These are phyloP conservation scores for Leucoraja erinaceus DNA, from an alignment of 2,113 vertebrate genomes.

Conservation along the genomic window DNA sequence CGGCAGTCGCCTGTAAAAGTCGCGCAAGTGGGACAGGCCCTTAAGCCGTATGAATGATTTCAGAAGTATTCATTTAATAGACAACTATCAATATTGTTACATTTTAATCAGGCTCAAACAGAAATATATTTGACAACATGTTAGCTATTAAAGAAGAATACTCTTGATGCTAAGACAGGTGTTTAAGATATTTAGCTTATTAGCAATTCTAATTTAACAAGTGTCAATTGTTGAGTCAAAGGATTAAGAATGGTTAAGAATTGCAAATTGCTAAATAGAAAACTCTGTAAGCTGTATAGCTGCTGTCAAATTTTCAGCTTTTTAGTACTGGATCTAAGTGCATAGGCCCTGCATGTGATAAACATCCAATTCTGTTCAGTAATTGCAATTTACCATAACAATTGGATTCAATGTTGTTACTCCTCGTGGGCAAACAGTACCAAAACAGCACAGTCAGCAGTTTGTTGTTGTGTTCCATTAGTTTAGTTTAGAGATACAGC, in stretches of 20 bases:
- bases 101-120: neutral
- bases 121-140: neutral
- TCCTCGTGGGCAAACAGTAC: neutral
- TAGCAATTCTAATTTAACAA: slow-evolving; percentile 17
- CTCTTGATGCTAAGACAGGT: neutral
- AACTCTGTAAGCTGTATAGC: neutral
- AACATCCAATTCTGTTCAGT: neutral
- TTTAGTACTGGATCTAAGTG: neutral
- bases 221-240: slow-evolving; percentile 9
- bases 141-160: neutral
- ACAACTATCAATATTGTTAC: neutral
- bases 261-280: neutral
- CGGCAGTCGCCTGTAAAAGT: too few relatives aligned
- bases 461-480: too few relatives aligned
- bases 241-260: neutral
- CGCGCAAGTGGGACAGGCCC: too few relatives aligned
- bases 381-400: neutral
- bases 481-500: too few relatives aligned
- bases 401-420: neutral
- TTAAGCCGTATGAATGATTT: neutral
- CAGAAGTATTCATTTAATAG: neutral
- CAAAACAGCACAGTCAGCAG: too few relatives aligned
- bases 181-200: neutral
- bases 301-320: neutral
- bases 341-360: neutral